Percentiles rank a stretch among this genome's conserved stretches.
These are phyloP conservation scores for Ericerus pela DNA, from an alignment of 1,140 invertebrate species.

Conservation along the genomic window DNA sequence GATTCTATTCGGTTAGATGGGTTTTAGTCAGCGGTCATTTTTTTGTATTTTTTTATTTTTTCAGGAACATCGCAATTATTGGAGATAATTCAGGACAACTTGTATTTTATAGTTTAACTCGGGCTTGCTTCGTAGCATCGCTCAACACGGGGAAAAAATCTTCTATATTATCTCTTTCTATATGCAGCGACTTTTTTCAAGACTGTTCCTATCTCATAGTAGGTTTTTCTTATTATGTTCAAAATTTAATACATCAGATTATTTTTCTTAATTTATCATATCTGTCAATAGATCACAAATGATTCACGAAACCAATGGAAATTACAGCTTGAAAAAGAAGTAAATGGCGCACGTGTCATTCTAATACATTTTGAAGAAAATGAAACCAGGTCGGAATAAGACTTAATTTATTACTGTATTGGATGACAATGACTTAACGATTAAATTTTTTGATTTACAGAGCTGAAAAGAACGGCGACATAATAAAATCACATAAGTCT, in stretches of 20 bases:
- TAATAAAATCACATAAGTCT: background rate
- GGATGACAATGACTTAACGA: too few relatives aligned
- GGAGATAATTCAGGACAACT: background rate
- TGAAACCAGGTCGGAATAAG: background rate
- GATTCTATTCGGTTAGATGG: background rate
- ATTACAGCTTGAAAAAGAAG: constrained; percentile 3
- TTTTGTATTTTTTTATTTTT: background rate
- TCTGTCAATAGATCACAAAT: background rate
- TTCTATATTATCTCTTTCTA: constrained; percentile 1
- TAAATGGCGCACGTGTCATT: background rate
- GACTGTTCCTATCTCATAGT: background rate
- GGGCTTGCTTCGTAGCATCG: background rate
- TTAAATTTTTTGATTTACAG: too few relatives aligned
- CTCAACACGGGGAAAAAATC: background rate
- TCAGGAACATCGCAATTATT: background rate
- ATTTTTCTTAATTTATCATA: background rate
- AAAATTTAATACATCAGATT: background rate
- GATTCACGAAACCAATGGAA: constrained; percentile 1
- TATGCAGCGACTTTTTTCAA: background rate
- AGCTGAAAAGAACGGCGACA: too few relatives aligned
- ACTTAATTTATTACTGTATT: too few relatives aligned
- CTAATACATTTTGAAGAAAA: background rate
- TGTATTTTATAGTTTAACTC: background rate
- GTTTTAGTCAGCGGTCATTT: too few relatives aligned
- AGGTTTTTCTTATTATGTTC: background rate